Conservation (phyloP, 2,113 vertebrate genomes). For the Melanerpes formicivorus region DNA sequence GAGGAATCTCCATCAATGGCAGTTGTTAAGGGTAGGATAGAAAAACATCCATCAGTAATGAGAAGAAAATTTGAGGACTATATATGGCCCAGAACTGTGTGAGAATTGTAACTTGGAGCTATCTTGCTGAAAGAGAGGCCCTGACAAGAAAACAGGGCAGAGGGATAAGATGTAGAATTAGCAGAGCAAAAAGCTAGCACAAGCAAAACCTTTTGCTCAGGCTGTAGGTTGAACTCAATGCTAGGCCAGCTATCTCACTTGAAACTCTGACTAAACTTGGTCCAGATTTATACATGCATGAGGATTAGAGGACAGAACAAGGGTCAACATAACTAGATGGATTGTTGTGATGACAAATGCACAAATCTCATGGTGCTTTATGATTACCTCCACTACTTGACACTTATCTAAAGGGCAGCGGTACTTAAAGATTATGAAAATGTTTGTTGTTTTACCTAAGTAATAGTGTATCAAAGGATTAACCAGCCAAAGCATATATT, state of each 20-base stretch:
- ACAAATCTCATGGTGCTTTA: not conserved
- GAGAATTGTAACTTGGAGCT: not conserved
- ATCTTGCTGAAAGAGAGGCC: not conserved
- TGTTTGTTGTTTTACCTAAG: slow-evolving; percentile 2
- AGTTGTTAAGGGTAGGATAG: not conserved
- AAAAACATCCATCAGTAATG: not conserved
- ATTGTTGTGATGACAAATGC: not conserved
- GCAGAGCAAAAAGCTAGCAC: not conserved
- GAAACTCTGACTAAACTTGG: not conserved
- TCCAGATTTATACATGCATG: not conserved
- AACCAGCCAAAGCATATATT: not conserved
- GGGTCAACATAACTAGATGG: not conserved
- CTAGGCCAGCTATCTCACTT: not conserved
- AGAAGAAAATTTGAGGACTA: not conserved
- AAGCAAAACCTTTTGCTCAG: not conserved
- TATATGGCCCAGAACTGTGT: not conserved
- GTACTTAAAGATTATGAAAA: not conserved
- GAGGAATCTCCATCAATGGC: not conserved
- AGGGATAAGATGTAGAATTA: not conserved
- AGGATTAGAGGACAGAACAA: not conserved
- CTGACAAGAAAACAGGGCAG: not conserved
- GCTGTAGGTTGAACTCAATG: not conserved
- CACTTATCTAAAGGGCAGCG: not conserved
- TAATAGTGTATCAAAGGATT: not conserved
- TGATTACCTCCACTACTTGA: not conserved